These are phyloP conservation scores for Merops nubicus DNA, from an alignment of 2,113 vertebrate species.

Conservation along the genomic window DNA sequence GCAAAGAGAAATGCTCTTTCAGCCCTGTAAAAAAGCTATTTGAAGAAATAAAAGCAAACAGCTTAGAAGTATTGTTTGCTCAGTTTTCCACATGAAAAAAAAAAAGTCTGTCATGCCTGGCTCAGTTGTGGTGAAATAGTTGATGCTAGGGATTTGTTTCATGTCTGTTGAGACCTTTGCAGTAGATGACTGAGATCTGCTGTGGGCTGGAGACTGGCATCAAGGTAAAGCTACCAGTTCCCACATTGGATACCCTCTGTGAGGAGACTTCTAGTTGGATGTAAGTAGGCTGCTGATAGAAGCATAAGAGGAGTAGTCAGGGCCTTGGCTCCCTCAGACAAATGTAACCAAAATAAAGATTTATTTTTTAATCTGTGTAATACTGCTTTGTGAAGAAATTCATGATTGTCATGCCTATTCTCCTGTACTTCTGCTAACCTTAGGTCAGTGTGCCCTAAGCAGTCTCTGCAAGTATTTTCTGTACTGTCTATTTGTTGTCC, in stretches of 20 bases:
- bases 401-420: background rate
- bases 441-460: background rate
- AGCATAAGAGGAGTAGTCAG: background rate
- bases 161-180: background rate
- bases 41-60: background rate
- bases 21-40: background rate
- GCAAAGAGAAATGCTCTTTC: background rate
- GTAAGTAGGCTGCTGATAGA: background rate
- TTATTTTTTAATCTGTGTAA: background rate
- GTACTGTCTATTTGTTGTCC: background rate
- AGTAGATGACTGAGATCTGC: background rate
- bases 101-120: background rate
- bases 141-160: background rate
- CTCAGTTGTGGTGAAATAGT: background rate
- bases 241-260: fast-evolving
- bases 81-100: background rate
- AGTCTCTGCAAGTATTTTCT: background rate
- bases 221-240: background rate
- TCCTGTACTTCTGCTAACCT: background rate
- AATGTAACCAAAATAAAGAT: background rate
- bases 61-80: background rate
- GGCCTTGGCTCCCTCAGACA: background rate
- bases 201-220: background rate
- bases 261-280: fast-evolving
- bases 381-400: background rate